Evolutionary conservation across 2,888 invertebrate genomes (phyloP).

Genomic region (Sipunculus nudus): DNA sequence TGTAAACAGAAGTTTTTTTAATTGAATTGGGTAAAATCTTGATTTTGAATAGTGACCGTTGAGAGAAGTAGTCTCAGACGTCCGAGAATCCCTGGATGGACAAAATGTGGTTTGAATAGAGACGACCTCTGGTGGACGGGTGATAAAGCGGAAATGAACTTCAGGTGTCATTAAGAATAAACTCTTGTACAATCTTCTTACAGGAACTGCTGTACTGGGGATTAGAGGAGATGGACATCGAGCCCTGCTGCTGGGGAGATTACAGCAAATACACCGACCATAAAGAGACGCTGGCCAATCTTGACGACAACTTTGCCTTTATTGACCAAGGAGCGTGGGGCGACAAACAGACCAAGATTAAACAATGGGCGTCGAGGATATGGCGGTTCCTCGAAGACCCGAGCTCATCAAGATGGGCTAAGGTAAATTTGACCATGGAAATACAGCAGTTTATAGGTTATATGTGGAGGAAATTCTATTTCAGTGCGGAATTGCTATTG

Average conservation of each 20-base stretch:
- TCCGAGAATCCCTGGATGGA: too few species aligned
- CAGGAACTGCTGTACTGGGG: slow-evolving; percentile 65
- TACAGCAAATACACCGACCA: slow-evolving; percentile 63
- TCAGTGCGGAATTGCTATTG: too few species aligned
- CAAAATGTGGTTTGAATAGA: too few species aligned
- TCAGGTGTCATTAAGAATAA: neutral
- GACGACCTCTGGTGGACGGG: too few species aligned
- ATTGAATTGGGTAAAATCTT: too few species aligned
- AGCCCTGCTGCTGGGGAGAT: slow-evolving; percentile 64
- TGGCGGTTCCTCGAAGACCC: slow-evolving; percentile 63
- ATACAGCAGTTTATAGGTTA: too few species aligned
- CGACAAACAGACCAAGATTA: slow-evolving; percentile 43
- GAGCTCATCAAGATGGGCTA: slow-evolving; percentile 51
- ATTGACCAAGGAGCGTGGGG: slow-evolving; percentile 48
- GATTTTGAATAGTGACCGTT: too few species aligned
- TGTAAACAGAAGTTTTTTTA: too few species aligned
- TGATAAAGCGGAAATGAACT: neutral
- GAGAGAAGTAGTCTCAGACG: too few species aligned
- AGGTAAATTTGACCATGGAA: too few species aligned
- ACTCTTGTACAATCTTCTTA: slow-evolving; percentile 1
- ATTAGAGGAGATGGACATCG: slow-evolving; percentile 61
- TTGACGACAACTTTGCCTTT: slow-evolving; percentile 61
- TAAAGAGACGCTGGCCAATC: slow-evolving; percentile 58
- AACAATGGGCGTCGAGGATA: slow-evolving; percentile 46
- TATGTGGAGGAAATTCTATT: too few species aligned